A percentile compares a stretch with the other conserved stretches of the same genome.
Conservation (phyloP, 2,888 invertebrate species). For the Pristionchus entomophagus region DNA sequence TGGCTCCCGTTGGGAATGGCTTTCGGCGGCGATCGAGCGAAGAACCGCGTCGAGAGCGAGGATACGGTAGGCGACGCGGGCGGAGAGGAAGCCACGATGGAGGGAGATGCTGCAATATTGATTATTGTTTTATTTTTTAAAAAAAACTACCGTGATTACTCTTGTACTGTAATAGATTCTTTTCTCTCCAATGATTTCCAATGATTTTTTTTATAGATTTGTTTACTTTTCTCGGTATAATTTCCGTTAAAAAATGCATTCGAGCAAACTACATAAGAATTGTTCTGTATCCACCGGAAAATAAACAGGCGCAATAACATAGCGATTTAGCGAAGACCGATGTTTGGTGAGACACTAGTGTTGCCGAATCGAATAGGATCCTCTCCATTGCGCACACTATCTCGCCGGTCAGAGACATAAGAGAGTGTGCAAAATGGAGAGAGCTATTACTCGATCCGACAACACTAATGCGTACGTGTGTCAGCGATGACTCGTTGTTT, state of each 20-base stretch:
- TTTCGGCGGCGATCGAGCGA: slow-evolving; percentile 7
- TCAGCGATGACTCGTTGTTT: background rate
- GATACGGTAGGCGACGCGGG: slow-evolving; percentile 37
- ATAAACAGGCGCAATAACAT: background rate
- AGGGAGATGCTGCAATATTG: background rate
- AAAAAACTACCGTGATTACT: background rate
- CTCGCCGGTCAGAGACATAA: no score
- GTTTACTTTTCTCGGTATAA: no score
- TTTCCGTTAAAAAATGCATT: background rate
- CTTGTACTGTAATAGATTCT: background rate
- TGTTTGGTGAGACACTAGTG: no score
- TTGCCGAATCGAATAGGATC: no score
- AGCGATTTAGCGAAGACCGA: background rate
- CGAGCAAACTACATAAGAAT: no score
- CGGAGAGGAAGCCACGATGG: slow-evolving; percentile 30
- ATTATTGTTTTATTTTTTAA: no score
- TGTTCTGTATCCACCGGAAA: no score
- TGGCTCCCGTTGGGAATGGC: background rate
- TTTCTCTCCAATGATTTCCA: background rate
- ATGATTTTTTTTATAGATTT: no score
- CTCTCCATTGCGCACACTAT: no score
- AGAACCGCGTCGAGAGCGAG: slow-evolving; percentile 32
- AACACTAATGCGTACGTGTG: background rate
- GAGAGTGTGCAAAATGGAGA: no score
- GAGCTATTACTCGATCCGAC: no score